phyloP scores from a whole-genome alignment of 2,113 vertebrate genomes.

The Scolopax mira region DNA sequence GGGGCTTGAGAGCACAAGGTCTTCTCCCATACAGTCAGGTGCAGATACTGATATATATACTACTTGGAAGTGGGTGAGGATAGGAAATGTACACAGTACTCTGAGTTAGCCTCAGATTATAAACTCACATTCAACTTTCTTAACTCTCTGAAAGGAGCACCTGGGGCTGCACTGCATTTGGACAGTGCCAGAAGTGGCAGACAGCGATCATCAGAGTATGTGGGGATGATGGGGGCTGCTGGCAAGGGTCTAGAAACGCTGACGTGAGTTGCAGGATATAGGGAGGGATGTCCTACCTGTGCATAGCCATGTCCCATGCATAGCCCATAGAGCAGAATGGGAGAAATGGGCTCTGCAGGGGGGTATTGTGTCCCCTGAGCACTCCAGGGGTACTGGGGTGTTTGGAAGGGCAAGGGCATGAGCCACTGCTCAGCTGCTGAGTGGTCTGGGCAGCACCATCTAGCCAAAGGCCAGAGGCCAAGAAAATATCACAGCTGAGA shows the following conservation, averaged over 20 bases:
- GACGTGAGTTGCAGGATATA: background rate
- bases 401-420: background rate
- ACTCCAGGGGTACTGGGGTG: background rate
- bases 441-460: background rate
- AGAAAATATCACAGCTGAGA: background rate
- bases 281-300: background rate
- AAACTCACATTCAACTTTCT: background rate
- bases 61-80: background rate
- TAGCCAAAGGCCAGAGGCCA: background rate
- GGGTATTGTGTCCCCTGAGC: background rate
- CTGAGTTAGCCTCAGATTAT: background rate
- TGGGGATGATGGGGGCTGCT: background rate
- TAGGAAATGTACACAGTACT: background rate
- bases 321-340: background rate
- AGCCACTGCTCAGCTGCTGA: background rate
- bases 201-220: background rate
- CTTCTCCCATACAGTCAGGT: background rate
- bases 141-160: background rate
- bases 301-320: background rate
- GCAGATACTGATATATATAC: background rate
- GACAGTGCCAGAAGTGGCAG: background rate
- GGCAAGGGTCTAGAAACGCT: background rate
- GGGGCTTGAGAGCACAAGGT: background rate
- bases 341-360: background rate
- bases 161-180: background rate